These are phyloP conservation scores for Scaptomyza cyrtandrae DNA, from an alignment of 2,888 invertebrate genomes.

Conservation along the genomic window DNA sequence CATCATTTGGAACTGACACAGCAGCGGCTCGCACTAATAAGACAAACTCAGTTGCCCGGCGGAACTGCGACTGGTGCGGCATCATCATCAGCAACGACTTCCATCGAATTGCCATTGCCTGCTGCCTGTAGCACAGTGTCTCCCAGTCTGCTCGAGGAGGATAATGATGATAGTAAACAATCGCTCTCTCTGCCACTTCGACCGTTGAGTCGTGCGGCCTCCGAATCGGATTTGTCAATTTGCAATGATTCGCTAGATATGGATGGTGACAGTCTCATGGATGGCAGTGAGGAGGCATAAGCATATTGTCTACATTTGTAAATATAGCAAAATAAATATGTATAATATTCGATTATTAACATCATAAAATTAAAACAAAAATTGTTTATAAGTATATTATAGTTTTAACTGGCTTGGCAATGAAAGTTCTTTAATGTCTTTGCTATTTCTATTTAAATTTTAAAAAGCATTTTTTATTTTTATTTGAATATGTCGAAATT, in stretches of 20 bases:
- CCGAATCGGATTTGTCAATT: constrained; percentile 84
- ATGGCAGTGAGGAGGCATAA: constrained; percentile 82
- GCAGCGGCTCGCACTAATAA: constrained; percentile 89
- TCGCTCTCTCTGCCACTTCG: constrained; percentile 65
- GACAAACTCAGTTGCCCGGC: constrained; percentile 82
- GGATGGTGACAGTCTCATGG: constrained; percentile 83
- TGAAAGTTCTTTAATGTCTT: too few relatives aligned
- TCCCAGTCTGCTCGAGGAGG: constrained; percentile 70
- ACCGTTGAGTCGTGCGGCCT: constrained; percentile 64
- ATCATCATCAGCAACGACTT: constrained; percentile 22
- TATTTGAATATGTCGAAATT: too few relatives aligned
- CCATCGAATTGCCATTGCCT: constrained; percentile 43
- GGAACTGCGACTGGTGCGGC: constrained; percentile 17
- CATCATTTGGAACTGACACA: constrained; percentile 96
- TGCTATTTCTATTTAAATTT: too few relatives aligned
- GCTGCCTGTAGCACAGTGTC: constrained; percentile 59
- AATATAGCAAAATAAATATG: constrained; percentile 67
- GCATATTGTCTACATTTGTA: constrained; percentile 45
- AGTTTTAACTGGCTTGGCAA: too few relatives aligned
- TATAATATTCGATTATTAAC: constrained; percentile 23
- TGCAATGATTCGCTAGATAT: constrained; percentile 83
- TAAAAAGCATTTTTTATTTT: too few relatives aligned
- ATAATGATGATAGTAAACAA: constrained; percentile 79
- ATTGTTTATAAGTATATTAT: not conserved
- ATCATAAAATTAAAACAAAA: constrained; percentile 10